These are phyloP conservation scores for Petrolisthes manimaculis DNA, from an alignment of 2,888 invertebrate species.

Conservation along the genomic window DNA sequence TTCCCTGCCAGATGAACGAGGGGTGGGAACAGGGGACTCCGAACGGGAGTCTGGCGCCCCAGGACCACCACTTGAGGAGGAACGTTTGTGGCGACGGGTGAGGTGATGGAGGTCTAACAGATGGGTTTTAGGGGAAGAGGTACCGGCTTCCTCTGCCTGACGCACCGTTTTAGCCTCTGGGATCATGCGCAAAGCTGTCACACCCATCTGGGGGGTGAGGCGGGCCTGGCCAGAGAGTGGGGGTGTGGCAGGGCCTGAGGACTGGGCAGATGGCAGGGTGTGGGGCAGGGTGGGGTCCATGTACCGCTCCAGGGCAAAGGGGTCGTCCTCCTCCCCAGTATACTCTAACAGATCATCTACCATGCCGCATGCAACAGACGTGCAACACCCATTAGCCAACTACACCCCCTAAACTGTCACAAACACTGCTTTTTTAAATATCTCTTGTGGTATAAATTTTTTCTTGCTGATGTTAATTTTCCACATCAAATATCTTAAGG, in stretches of 20 bases:
- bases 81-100: constrained; percentile 41
- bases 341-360: constrained; percentile 63
- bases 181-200: constrained; percentile 53
- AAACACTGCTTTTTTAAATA: not conserved
- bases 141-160: constrained; percentile 26
- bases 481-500: too few species aligned
- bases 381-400: constrained; percentile 52
- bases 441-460: not conserved
- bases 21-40: constrained; percentile 26
- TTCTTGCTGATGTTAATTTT: not conserved
- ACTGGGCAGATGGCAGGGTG: constrained; percentile 25
- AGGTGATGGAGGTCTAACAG: constrained; percentile 51
- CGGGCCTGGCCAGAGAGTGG: constrained; percentile 38
- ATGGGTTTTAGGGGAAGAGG: constrained; percentile 46
- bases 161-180: constrained; percentile 46
- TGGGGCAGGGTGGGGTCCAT: constrained; percentile 46
- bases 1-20: constrained; percentile 36
- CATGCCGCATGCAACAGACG: constrained; percentile 62
- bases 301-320: constrained; percentile 59
- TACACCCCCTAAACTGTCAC: not conserved
- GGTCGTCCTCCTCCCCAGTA: constrained; percentile 60
- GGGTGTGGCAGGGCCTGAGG: constrained; percentile 39
- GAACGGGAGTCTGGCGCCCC: constrained; percentile 2
- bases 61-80: constrained; percentile 41
- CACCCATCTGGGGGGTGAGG: constrained; percentile 52